Base-by-base conservation (phyloP, 2,797 vertebrate genomes). In the Sebastolobus altivelis region DNA sequence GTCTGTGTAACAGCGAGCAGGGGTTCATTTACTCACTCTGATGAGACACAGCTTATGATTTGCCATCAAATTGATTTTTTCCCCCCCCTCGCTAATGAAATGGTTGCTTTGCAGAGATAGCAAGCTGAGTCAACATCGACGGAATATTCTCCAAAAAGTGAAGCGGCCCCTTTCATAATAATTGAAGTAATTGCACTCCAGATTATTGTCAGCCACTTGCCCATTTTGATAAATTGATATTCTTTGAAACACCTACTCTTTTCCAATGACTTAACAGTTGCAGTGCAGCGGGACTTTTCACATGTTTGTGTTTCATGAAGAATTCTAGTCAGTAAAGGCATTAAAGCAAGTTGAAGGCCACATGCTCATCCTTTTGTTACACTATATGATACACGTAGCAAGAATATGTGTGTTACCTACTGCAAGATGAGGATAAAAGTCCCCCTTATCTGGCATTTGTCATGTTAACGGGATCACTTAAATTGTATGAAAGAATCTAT, bases 1-100 rank as follows among this genome's bases (percentile, higher is more conserved):
- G 63, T 74, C 63, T 60, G 81, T 75, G 78, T 70, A 80, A 68
- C 75, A 76, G 69, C 6, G 35, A 89, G 85, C 13, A 8, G 72
- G 74, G 80, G 66, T 80, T 92, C 71, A 89, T 93, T 90, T 86
- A 87, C 88, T 89, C 79, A 29, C 78, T 85, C 82, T 87, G 89
- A 93, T 85, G 90, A 92, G 80, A 89, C 89, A 18, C 80, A 25
- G 84, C 86, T 87, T 88, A 90, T 93, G 92, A 92, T 93, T 90
- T 93, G 86, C 88, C 83, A 70, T 71, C 79, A 84, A 90, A 92
- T 87, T 89, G 87, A 93, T 87, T 82, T 66, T 60, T 55, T 8
- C 16, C 20, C 4, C 10, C 11, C 38, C 8, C 43, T 61, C 35
- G 20, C 85, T 90, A 94, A 93, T 94, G 90, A 93, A 92, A 93